Conservation (phyloP, 2,888 invertebrate species). For the Heliconius ethilla region DNA sequence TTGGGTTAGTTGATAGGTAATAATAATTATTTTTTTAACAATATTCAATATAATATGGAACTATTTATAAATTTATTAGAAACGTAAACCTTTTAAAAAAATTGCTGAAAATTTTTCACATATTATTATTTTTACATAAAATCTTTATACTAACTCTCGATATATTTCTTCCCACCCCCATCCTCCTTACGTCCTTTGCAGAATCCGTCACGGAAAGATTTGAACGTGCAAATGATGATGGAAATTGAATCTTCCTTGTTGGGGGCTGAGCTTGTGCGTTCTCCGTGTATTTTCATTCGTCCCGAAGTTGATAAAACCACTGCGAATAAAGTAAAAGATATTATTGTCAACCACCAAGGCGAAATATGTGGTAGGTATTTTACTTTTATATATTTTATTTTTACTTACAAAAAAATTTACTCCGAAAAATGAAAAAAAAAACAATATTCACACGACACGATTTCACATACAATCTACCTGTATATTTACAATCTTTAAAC, state of each 20-base stretch:
- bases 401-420: background rate
- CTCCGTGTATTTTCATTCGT: slow-evolving; percentile 90
- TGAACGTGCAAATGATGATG: slow-evolving; percentile 96
- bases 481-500: background rate
- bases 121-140: background rate
- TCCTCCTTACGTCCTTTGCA: slow-evolving; percentile 75
- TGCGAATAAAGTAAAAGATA: slow-evolving; percentile 91
- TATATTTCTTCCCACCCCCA: slow-evolving; percentile 46
- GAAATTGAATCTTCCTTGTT: slow-evolving; percentile 92
- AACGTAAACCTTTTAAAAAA: background rate
- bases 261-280: slow-evolving; percentile 89
- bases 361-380: slow-evolving; percentile 81
- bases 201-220: slow-evolving; percentile 94
- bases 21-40: background rate
- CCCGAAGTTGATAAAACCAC: slow-evolving; percentile 93
- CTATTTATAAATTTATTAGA: background rate
- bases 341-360: slow-evolving; percentile 93
- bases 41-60: background rate
- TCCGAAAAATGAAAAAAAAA: background rate
- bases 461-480: background rate
- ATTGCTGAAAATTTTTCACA: background rate
- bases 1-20: background rate
- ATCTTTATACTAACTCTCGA: slow-evolving; percentile 32
- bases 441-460: too few relatives aligned
- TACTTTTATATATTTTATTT: background rate